Evolutionary conservation across 1,140 invertebrate species (phyloP), one percentile per base, ranked within the genome.

Genomic region (Caenorhabditis tropicalis): DNA sequence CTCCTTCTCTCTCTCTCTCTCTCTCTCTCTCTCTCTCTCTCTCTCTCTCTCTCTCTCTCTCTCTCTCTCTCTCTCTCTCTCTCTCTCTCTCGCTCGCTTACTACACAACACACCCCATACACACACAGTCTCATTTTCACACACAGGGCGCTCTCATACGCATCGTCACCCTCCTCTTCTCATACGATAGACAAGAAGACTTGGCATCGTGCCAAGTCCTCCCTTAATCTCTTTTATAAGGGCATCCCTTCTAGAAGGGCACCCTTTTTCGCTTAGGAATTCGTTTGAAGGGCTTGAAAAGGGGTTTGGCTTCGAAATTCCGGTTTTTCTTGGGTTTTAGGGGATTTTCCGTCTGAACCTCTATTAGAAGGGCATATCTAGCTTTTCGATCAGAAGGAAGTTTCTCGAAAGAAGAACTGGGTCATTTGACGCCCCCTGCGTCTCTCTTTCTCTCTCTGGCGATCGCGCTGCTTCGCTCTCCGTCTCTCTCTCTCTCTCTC

Each of bases 401-500:
- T 70, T 19, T n/a, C n/a, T 58, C 27, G 2, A n/a, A 74, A 74
- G 10, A 74, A 74, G n/a, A 74, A 74, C 36, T 74, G 65, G 65
- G 65, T 74, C 65, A 74, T 74, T 74, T 70, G 29, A 33, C 9
- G 31, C 19, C 65, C 10, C 27, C 65, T 74, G 36, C 65, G 65
- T 74, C 65, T 74, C 65, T 74, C 43, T 19, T 21, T 24, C 5
- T 74, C 9, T 15, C 19, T n/a, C n/a, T n/a, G n/a, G n/a, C n/a
- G n/a, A n/a, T n/a, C n/a, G n/a, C n/a, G n/a, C 56, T n/a, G 3
- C 6, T 19, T 58, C 10, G 7, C n/a, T 31, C 16, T 65, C 39
- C 53, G 49, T 58, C 43, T 84, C 65, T 80, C 53, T 33, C 49
- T 86, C 82, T 65, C 16, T 48, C 36, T 27, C 6, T 19, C 24